These are phyloP conservation scores for Drosophila tristis DNA, from an alignment of 1,140 invertebrate species.

Conservation along the genomic window DNA sequence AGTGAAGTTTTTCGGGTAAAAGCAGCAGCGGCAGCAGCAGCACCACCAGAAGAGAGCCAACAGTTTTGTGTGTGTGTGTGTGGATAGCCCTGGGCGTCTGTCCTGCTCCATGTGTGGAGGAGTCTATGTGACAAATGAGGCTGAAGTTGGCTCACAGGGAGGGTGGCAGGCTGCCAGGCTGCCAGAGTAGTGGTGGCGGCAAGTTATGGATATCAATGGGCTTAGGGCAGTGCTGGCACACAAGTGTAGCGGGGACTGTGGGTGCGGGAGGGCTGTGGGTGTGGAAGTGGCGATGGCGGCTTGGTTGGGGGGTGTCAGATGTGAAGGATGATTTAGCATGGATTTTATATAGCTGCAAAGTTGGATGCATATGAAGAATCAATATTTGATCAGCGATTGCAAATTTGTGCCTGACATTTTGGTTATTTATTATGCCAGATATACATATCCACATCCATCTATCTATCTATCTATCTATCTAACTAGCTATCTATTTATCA, in stretches of 20 bases:
- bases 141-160: constrained; percentile 3
- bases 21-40: not conserved
- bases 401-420: no score
- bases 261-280: not conserved
- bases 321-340: no score
- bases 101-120: constrained; percentile 14
- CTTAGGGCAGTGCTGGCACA: not conserved
- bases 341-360: no score
- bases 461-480: no score
- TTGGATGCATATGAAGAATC: not conserved
- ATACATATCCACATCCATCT: no score
- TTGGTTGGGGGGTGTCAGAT: no score
- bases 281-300: not conserved
- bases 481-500: no score
- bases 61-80: no score
- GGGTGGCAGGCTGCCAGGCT: not conserved
- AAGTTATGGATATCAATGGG: constrained; percentile 11
- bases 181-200: constrained; percentile 16
- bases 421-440: no score
- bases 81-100: no score
- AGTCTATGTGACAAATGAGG: constrained; percentile 45
- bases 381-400: constrained; percentile 4
- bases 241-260: no score
- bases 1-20: constrained; percentile 5
- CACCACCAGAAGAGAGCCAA: not conserved